Evolutionary conservation across 2,797 vertebrate species (phyloP).

Genomic region (Bradypus variegatus): DNA sequence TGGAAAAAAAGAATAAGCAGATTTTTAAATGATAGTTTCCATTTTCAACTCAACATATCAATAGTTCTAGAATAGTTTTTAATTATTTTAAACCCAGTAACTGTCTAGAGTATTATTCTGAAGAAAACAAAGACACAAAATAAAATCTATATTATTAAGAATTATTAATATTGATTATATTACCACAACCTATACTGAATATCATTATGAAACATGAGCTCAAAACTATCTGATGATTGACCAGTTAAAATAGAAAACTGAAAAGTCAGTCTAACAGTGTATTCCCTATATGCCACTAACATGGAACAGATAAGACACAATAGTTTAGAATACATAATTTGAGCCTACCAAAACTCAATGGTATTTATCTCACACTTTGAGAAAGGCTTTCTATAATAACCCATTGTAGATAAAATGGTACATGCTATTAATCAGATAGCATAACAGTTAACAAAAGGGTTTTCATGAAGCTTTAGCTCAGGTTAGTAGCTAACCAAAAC

Average conservation of each 20-base stretch:
- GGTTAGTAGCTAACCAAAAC: neutral
- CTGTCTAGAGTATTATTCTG: neutral
- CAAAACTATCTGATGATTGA: neutral
- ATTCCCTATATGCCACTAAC: neutral
- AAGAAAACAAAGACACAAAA: neutral
- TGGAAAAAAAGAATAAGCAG: neutral
- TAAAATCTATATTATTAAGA: neutral
- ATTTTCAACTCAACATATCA: neutral
- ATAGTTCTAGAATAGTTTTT: neutral
- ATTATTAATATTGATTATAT: neutral
- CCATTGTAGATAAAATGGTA: neutral
- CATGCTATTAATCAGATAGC: neutral
- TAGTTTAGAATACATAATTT: neutral
- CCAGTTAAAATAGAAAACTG: neutral
- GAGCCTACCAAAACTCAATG: neutral
- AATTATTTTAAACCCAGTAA: constrained; percentile 1
- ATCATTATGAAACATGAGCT: neutral
- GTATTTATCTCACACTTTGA: neutral
- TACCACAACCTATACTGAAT: neutral
- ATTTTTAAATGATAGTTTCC: neutral
- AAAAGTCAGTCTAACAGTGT: neutral
- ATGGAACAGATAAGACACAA: neutral
- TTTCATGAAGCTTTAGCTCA: neutral
- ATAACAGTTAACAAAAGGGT: neutral
- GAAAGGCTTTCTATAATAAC: constrained; percentile 15